Conservation (phyloP, 2,797 vertebrate genomes). For the Acanthopagrus latus region DNA sequence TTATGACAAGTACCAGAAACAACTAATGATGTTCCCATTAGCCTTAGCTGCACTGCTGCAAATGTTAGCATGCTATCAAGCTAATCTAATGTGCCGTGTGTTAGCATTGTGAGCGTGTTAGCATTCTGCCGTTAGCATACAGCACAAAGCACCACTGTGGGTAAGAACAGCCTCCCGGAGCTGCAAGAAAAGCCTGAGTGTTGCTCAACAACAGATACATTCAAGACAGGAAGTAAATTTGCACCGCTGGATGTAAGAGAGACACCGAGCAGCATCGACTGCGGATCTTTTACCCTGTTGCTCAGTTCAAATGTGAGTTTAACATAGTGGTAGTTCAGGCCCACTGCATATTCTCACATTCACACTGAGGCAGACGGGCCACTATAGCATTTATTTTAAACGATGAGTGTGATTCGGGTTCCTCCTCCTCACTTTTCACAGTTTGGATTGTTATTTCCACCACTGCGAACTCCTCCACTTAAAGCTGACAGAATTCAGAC, state of each 20-base stretch:
- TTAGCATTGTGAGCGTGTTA: not conserved
- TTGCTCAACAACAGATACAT: not conserved
- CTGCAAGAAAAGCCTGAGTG: too few species aligned
- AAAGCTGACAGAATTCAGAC: conserved; percentile 41
- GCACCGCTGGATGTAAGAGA: not conserved
- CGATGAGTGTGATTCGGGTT: conserved; percentile 23
- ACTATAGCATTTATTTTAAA: conserved; percentile 24
- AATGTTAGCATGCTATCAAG: not conserved
- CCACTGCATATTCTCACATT: conserved; percentile 1
- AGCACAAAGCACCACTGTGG: not conserved
- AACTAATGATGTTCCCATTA: not conserved
- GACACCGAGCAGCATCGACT: not conserved
- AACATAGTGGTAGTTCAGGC: not conserved
- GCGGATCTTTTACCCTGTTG: not conserved
- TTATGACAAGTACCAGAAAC: not conserved
- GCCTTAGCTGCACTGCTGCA: not conserved
- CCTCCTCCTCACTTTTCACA: conserved; percentile 31
- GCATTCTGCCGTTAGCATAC: not conserved
- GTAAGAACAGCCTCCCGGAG: too few species aligned
- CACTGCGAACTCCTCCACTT: conserved; percentile 42
- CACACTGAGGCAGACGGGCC: conserved; percentile 8
- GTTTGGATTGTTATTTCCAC: conserved; percentile 34
- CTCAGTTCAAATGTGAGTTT: conserved; percentile 11
- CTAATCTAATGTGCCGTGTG: not conserved
- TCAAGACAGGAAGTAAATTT: not conserved